phyloP scores from a whole-genome alignment of 2,888 invertebrate species.

The Conops quadrifasciatus region DNA sequence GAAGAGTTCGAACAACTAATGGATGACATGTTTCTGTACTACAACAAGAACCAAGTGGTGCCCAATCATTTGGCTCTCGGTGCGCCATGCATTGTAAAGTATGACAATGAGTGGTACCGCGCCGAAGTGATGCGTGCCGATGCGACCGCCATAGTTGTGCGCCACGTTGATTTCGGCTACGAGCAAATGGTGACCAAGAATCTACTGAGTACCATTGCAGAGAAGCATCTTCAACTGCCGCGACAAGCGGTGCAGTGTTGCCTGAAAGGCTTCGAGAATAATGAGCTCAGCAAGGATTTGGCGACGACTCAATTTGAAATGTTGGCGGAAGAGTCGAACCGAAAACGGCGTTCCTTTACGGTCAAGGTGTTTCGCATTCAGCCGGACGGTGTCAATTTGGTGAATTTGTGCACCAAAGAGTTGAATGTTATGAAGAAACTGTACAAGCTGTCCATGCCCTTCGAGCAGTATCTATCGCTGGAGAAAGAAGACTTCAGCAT shows the following conservation, averaged over 20 bases:
- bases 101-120: constrained; percentile 88
- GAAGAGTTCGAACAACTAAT: constrained; percentile 73
- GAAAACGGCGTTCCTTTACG: constrained; percentile 59
- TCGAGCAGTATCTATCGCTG: constrained; percentile 61
- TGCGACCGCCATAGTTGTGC: constrained; percentile 72
- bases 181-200: constrained; percentile 77
- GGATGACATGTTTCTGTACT: constrained; percentile 72
- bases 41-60: constrained; percentile 67
- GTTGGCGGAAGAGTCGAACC: constrained; percentile 70
- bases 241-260: constrained; percentile 82
- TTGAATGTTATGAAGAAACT: constrained; percentile 70
- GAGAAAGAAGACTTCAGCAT: constrained; percentile 61
- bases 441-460: constrained; percentile 64
- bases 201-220: constrained; percentile 72
- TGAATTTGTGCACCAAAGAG: constrained; percentile 63
- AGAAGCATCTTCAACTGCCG: constrained; percentile 72
- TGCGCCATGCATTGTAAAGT: constrained; percentile 81
- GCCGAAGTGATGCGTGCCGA: constrained; percentile 77
- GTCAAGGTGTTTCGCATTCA: constrained; percentile 63
- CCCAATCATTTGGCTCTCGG: constrained; percentile 68
- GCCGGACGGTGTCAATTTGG: constrained; percentile 64
- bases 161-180: constrained; percentile 96
- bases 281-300: constrained; percentile 54
- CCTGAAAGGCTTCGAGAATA: constrained; percentile 70
- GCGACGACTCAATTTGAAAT: constrained; percentile 70